Conservation (phyloP, 2,113 vertebrate species). For the Chunga burmeisteri region DNA sequence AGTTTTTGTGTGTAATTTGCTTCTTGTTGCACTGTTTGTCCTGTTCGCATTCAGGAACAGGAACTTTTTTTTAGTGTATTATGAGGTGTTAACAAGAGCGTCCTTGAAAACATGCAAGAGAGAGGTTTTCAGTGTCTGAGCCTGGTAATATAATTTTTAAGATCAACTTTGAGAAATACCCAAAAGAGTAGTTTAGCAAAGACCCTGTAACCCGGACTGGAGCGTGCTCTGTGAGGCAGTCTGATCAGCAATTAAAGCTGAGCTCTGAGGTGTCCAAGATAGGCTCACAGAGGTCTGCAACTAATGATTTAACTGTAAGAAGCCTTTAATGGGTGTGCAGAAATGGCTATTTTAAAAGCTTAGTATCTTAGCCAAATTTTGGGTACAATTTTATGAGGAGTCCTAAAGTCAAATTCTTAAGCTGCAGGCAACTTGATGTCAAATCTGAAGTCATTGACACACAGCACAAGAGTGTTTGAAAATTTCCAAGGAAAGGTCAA, state of each 20-base stretch:
- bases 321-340: not conserved
- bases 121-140: not conserved
- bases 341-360: not conserved
- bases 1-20: not conserved
- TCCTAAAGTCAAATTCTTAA: not conserved
- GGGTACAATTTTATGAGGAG: not conserved
- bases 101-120: not conserved
- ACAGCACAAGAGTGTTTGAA: not conserved
- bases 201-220: not conserved
- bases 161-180: not conserved
- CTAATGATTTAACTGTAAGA: not conserved
- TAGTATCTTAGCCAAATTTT: not conserved
- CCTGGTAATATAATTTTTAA: not conserved
- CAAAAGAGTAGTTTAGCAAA: not conserved
- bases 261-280: not conserved
- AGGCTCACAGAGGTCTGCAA: not conserved
- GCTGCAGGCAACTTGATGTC: not conserved
- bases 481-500: not conserved
- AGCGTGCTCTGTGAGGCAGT: not conserved
- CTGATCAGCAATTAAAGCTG: not conserved
- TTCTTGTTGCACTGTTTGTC: not conserved
- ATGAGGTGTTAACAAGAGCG: not conserved
- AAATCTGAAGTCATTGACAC: not conserved
- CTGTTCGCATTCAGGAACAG: not conserved
- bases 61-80: not conserved